These are phyloP conservation scores for Pyrgilauda ruficollis DNA, from an alignment of 2,113 vertebrate species.

Conservation along the genomic window DNA sequence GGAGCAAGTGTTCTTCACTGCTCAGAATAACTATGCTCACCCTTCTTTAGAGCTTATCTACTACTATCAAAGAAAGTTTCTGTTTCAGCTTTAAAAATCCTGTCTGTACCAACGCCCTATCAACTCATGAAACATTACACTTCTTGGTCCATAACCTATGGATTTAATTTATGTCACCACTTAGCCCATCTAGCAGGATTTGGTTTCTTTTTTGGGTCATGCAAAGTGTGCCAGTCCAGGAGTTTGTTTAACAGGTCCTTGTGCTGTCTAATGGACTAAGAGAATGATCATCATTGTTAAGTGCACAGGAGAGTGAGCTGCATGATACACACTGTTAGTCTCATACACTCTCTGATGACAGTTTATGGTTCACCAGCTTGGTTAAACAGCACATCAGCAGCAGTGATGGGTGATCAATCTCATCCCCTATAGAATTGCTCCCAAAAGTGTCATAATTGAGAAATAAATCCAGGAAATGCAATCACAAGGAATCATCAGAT, in stretches of 20 bases:
- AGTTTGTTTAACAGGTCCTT: constrained; percentile 49
- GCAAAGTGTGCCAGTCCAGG: neutral
- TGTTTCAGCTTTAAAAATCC: neutral
- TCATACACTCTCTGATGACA: constrained; percentile 73
- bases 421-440: constrained; percentile 71
- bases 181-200: neutral
- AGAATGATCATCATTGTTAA: constrained; percentile 63
- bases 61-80: neutral
- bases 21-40: neutral
- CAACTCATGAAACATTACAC: neutral
- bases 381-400: constrained; percentile 76
- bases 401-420: constrained; percentile 78
- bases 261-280: constrained; percentile 62
- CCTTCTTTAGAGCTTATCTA: neutral
- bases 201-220: neutral
- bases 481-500: constrained; percentile 46
- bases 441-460: constrained; percentile 70
- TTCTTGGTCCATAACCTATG: neutral
- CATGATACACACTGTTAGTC: constrained; percentile 70
- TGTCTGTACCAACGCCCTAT: neutral
- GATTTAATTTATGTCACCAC: neutral
- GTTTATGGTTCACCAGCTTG: constrained; percentile 74
- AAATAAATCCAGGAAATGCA: constrained; percentile 67
- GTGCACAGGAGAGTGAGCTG: constrained; percentile 46
- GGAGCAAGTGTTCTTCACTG: neutral